phyloP scores from a whole-genome alignment of 2,888 invertebrate genomes.

The Polymixis lichenea region DNA sequence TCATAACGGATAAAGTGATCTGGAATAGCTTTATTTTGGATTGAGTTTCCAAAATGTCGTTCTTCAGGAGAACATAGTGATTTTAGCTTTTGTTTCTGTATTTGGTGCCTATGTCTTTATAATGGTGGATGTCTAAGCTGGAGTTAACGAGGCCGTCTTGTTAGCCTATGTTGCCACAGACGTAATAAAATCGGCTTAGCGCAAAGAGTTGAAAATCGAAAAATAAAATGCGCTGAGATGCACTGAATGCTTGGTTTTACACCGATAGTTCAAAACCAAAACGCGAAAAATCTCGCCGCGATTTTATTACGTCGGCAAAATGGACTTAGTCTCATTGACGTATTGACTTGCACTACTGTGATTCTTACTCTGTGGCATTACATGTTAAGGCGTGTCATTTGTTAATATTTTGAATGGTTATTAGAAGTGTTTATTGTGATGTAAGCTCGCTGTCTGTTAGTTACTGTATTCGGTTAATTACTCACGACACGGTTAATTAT shows the following conservation, averaged over 20 bases:
- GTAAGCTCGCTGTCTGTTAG: constrained; percentile 51
- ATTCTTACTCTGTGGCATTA: not conserved
- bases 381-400: constrained; percentile 76
- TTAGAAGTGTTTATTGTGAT: constrained; percentile 57
- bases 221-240: too few species aligned
- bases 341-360: constrained; percentile 15
- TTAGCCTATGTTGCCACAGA: not conserved
- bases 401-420: constrained; percentile 67
- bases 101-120: too few species aligned
- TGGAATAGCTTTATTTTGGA: not conserved
- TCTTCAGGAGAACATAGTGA: too few species aligned
- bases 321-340: not conserved
- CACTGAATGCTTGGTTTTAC: too few species aligned
- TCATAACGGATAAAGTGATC: not conserved
- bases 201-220: too few species aligned
- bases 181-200: too few species aligned
- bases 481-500: constrained; percentile 65
- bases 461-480: constrained; percentile 62
- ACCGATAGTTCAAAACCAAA: too few species aligned
- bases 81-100: too few species aligned
- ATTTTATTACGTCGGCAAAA: too few species aligned
- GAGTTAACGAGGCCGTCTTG: not conserved
- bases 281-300: too few species aligned
- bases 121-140: too few species aligned
- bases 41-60: too few species aligned